Evolutionary conservation across 2,888 invertebrate genomes (phyloP).

Genomic region (Eristalis pertinax): DNA sequence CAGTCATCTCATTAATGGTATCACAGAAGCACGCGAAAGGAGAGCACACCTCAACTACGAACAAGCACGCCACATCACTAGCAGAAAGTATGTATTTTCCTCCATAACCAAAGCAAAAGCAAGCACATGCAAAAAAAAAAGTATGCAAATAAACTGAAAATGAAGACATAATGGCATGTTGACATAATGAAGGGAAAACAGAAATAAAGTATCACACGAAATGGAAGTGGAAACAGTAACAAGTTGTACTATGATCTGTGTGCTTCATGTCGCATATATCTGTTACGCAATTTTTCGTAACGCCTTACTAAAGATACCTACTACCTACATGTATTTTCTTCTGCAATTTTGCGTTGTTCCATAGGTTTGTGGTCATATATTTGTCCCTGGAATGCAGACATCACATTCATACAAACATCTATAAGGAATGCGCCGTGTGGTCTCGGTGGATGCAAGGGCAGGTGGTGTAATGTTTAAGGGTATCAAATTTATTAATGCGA

Average conservation of each 20-base stretch:
- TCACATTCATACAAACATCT: not conserved
- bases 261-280: not conserved
- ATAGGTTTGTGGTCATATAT: not conserved
- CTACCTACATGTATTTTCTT: not conserved
- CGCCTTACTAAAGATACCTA: not conserved
- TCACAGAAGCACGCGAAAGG: not conserved
- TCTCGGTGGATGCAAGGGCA: not conserved
- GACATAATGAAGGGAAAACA: slow-evolving; percentile 1
- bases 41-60: not conserved
- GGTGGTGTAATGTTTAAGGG: slow-evolving; percentile 1
- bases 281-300: slow-evolving; percentile 1
- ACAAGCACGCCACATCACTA: not conserved
- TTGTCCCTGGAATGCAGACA: not conserved
- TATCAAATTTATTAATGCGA: slow-evolving; percentile 8
- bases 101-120: not conserved
- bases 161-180: slow-evolving; percentile 1
- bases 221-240: not conserved
- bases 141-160: slow-evolving; percentile 3
- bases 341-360: not conserved
- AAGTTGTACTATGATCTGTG: not conserved
- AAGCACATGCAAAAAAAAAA: not conserved
- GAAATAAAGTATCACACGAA: not conserved
- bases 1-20: not conserved
- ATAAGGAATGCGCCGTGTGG: not conserved
- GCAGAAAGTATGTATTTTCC: not conserved